phyloP scores from a whole-genome alignment of 2,888 invertebrate species.

The Zele albiditarsus region DNA sequence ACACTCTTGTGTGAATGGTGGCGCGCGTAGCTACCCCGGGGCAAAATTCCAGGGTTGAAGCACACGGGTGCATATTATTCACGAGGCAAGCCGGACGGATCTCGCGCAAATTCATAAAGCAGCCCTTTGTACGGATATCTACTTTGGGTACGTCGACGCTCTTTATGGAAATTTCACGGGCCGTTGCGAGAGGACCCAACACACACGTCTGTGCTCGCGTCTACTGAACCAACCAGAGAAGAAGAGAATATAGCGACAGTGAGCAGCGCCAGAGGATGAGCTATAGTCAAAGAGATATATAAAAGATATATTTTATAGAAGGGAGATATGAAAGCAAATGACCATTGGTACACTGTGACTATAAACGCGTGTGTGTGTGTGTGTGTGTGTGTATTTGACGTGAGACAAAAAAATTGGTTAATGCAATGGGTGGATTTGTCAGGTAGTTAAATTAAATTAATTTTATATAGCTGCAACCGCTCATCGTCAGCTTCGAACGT shows the following conservation, averaged over 20 bases:
- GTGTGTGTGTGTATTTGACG: too few species aligned
- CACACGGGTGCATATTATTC: conserved; percentile 69
- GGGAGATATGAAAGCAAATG: background rate
- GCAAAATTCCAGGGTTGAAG: conserved; percentile 52
- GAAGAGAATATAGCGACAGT: background rate
- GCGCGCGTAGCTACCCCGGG: conserved; percentile 21
- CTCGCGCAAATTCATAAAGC: conserved; percentile 70
- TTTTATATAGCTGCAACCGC: too few species aligned
- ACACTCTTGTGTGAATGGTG: conserved; percentile 2
- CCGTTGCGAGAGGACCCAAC: conserved; percentile 55
- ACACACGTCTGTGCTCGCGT: background rate
- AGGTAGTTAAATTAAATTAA: too few species aligned
- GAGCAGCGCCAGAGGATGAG: background rate
- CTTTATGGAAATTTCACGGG: conserved; percentile 69
- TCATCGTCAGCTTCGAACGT: too few species aligned
- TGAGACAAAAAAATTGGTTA: too few species aligned
- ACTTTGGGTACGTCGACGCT: conserved; percentile 57
- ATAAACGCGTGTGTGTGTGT: too few species aligned
- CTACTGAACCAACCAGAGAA: background rate
- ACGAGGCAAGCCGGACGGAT: conserved; percentile 66
- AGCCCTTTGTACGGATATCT: conserved; percentile 68
- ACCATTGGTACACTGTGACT: background rate
- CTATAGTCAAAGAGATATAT: background rate
- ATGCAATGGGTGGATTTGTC: too few species aligned
- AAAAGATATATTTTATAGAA: background rate